Evolutionary conservation across 2,113 vertebrate genomes (phyloP), one percentile per base, ranked within the genome.

Genomic region (Pluvianellus socialis): DNA sequence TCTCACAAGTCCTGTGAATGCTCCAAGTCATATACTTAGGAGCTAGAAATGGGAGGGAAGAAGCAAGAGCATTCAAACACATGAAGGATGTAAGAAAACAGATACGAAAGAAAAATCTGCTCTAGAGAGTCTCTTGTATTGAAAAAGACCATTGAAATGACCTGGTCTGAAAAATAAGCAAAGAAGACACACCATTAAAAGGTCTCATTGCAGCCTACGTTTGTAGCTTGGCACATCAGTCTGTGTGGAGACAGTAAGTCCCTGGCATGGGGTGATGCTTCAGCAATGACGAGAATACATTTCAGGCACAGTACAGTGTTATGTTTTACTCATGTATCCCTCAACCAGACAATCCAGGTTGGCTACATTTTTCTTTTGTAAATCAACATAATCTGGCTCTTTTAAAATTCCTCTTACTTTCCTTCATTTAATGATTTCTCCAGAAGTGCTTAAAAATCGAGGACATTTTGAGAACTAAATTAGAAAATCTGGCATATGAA

Each of bases 391-490:
- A 85, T 80, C 92, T 76, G n/a, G 26, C 38, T 42, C 26, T 83
- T 79, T 83, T 79, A 13, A 47, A 10, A 47, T 59, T 72, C 30
- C 12, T 79, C 15, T 88, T 73, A 65, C 35, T 88, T 76, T 74
- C 16, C 45, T 92, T 94, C 52, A 55, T 88, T 90, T 88, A 90
- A 86, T 77, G 44, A 45, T 90, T 95, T 88, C 55, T 93, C 33
- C 65, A 81, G 44, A 86, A 96, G 17, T 42, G 26, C 65, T 93
- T 90, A 75, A 77, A 77, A 93, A 73, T 58, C 6, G 7, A 91
- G 27, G 12, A 24, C 55, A 47, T n/a, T 75, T 73, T 20, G 38
- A 93, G 44, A 84, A 65, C 33, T 62, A 76, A 65, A 45, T 74
- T 81, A 87, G 42, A 91, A 92, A 63, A 70, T 16, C 38, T 93